These are phyloP conservation scores for Lagopus muta DNA, from an alignment of 2,113 vertebrate species.

Conservation along the genomic window DNA sequence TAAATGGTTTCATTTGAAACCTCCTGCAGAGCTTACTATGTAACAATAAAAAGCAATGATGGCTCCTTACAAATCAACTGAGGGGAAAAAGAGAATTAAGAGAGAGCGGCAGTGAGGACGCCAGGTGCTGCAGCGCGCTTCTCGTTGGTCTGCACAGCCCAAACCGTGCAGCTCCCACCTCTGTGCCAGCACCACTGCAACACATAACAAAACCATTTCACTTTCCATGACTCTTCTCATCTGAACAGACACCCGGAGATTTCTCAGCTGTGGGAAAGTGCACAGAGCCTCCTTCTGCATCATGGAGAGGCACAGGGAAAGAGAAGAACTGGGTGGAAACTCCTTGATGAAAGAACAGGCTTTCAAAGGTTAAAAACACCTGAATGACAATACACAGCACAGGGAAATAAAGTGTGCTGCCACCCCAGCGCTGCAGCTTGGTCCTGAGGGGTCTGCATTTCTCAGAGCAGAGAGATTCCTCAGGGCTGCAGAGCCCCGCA, in stretches of 20 bases:
- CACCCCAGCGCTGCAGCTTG: conserved; percentile 5
- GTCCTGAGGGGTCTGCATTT: conserved; percentile 5
- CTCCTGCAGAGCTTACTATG: conserved; percentile 1
- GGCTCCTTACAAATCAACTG: neutral
- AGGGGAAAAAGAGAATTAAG: neutral
- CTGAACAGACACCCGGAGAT: neutral
- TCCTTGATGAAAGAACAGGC: neutral
- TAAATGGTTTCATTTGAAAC: conserved; percentile 27
- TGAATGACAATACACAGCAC: conserved; percentile 4
- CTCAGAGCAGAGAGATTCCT: neutral
- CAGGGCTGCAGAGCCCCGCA: neutral
- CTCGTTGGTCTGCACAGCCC: neutral
- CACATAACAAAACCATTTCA: neutral
- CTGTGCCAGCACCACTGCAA: neutral
- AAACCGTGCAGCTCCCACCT: neutral
- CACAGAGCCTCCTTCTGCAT: neutral
- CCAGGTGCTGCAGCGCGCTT: neutral
- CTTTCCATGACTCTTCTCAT: conserved; percentile 18
- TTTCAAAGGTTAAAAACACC: conserved; percentile 44
- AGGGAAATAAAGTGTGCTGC: conserved; percentile 24
- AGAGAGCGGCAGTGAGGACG: neutral
- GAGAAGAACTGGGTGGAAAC: neutral
- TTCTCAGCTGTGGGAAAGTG: neutral
- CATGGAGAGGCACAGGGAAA: neutral
- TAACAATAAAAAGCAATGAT: conserved; percentile 11